Percentiles rank a stretch among this genome's conserved stretches.
phyloP scores from a whole-genome alignment of 2,888 invertebrate species.

The Brenthis daphne region DNA sequence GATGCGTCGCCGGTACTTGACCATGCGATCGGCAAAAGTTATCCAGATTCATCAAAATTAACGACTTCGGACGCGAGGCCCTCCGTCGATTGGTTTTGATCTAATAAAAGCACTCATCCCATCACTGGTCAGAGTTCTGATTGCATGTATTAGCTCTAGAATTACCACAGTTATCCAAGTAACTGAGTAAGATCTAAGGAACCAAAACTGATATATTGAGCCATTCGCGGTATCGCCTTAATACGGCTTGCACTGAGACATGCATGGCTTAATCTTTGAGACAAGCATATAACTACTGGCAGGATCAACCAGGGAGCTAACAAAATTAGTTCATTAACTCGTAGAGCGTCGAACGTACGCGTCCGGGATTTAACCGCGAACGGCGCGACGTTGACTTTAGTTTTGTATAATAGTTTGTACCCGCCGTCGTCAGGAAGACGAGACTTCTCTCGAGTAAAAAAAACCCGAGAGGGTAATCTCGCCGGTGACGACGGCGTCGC shows the following conservation, averaged over 20 bases:
- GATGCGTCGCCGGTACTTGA: conserved; percentile 81
- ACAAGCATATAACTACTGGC: conserved; percentile 85
- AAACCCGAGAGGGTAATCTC: too few relatives aligned
- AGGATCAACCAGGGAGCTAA: conserved; percentile 78
- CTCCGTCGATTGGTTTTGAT: too few relatives aligned
- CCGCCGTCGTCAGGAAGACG: background rate
- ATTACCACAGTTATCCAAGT: conserved; percentile 83
- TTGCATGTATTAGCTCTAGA: too few relatives aligned
- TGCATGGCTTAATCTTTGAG: conserved; percentile 87
- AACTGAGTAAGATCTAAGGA: conserved; percentile 75
- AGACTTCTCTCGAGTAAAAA: too few relatives aligned
- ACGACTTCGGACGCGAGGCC: too few relatives aligned
- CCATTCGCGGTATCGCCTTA: conserved; percentile 83
- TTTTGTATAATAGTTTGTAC: too few relatives aligned
- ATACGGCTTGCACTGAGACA: conserved; percentile 83
- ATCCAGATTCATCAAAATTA: too few relatives aligned
- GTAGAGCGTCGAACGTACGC: background rate
- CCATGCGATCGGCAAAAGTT: conserved; percentile 51
- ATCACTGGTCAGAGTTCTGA: too few relatives aligned
- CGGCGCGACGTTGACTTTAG: too few relatives aligned
- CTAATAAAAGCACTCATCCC: too few relatives aligned
- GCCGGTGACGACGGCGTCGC: too few relatives aligned
- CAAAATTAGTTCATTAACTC: conserved; percentile 4
- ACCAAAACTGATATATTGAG: conserved; percentile 84
- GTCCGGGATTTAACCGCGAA: background rate